Base-by-base conservation (phyloP, 2,888 invertebrate species). In the Halictus ligatus region DNA sequence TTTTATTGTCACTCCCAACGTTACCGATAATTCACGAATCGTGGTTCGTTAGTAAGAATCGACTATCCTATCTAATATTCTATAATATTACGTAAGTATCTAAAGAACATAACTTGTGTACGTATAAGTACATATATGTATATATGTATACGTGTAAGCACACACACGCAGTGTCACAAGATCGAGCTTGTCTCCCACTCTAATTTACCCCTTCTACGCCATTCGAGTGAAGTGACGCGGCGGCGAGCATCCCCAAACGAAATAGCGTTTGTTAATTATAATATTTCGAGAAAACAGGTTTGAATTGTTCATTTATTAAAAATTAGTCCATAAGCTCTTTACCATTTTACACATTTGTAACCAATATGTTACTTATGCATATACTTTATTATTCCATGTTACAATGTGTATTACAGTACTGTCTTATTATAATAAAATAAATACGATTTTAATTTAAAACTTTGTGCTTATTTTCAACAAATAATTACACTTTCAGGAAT, bases 401-500 rank as follows among this genome's bases (percentile, higher is more conserved):
- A 40, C 25, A 35, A 67, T 35, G 21, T 13, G 25, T 43, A 25
- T 43, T 43, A 21, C 10, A 40, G 25, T 10, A 29, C 3, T n/a
- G 7, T n/a, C 8, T 35, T 40, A 25, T 43, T 13, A 54, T 6
- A 25, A 54, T 60, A 72, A 8, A 29, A 58, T 78, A 58, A 72
- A 58, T 78, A 72, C 71, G 18, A 21, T 29, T 21, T 71, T 43
- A 25, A 35, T 71, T 58, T 35, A 50, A 13, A 73, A 43, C 43
- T 48, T 29, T 64, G 21, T 46, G 25, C 18, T 46, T 46, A 60
- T 60, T 29, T 82, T 4, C n/a, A 54, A 21, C 43, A 18, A 54
- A 75, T n/a, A 78, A 69, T 78, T 75, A 75, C 15, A 80, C 69
- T 75, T 5, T 40, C 48, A 12, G 48, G 15, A 29, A 25, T 60